Evolutionary conservation across 1,140 invertebrate species (phyloP).

Genomic region (Drepana arcuata): DNA sequence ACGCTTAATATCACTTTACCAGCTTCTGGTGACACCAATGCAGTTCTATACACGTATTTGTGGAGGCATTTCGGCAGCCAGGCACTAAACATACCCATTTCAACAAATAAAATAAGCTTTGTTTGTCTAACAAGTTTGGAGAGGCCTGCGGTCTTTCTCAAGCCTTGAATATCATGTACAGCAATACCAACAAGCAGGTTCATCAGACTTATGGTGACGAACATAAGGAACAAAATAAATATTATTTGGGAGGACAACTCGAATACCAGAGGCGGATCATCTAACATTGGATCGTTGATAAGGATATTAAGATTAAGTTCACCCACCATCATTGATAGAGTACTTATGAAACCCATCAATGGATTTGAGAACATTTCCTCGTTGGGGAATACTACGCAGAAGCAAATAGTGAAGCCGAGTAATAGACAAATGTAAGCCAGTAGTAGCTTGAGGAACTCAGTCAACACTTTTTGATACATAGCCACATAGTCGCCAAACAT

Average conservation of each 20-base stretch:
- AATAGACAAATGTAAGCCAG: constrained; percentile 76
- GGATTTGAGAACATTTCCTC: constrained; percentile 75
- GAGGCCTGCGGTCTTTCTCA: constrained; percentile 78
- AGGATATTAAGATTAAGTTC: constrained; percentile 78
- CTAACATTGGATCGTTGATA: constrained; percentile 67
- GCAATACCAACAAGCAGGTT: constrained; percentile 80
- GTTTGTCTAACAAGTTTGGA: constrained; percentile 79
- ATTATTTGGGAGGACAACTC: constrained; percentile 76
- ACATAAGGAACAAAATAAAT: constrained; percentile 76
- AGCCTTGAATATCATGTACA: constrained; percentile 78
- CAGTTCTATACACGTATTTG: constrained; percentile 67
- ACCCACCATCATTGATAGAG: constrained; percentile 80
- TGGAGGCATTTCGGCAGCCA: constrained; percentile 71
- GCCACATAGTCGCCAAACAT: constrained; percentile 79
- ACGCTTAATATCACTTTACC: constrained; percentile 75
- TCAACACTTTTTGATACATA: constrained; percentile 78
- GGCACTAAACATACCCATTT: constrained; percentile 75
- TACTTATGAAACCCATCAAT: constrained; percentile 75
- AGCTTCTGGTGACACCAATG: constrained; percentile 70
- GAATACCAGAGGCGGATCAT: constrained; percentile 51
- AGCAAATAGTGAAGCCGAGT: constrained; percentile 77
- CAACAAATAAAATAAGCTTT: constrained; percentile 78
- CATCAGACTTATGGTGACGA: constrained; percentile 80
- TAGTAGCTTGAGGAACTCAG: constrained; percentile 76
- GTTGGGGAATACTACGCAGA: constrained; percentile 77